phyloP scores from a whole-genome alignment of 2,113 vertebrate species.

The Tringa solitaria region DNA sequence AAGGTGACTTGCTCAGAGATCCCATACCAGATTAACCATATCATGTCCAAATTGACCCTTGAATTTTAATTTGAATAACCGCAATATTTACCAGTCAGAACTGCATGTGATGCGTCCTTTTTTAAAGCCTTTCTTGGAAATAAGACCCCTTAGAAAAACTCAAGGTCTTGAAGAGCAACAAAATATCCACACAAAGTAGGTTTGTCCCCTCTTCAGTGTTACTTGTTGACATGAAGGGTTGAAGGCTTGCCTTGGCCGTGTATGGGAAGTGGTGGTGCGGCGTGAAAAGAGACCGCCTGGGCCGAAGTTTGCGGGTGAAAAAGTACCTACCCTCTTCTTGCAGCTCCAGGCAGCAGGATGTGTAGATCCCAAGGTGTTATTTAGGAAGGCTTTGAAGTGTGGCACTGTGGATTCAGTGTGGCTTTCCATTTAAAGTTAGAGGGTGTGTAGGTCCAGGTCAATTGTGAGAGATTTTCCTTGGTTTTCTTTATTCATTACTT shows the following conservation, averaged over 20 bases:
- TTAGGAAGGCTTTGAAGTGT: slow-evolving; percentile 12
- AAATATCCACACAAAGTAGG: background rate
- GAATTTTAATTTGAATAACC: background rate
- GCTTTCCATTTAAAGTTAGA: background rate
- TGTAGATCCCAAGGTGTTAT: background rate
- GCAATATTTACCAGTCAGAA: background rate
- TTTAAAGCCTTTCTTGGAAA: background rate
- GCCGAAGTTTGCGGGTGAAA: background rate
- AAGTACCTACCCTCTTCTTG: accelerated
- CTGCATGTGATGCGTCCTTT: background rate
- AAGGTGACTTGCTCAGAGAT: background rate
- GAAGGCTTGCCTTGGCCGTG: background rate
- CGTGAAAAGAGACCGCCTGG: background rate
- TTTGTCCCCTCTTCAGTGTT: background rate
- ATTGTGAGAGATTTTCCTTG: background rate
- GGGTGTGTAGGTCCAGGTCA: background rate
- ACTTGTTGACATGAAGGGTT: background rate
- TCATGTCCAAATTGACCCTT: background rate
- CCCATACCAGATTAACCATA: background rate
- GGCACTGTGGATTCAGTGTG: background rate
- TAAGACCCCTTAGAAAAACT: background rate
- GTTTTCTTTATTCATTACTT: background rate
- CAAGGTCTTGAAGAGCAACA: background rate
- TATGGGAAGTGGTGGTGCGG: accelerated
- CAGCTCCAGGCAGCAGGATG: background rate